Percentiles rank a stretch among this genome's conserved stretches.
Conservation (phyloP, 2,888 invertebrate species). For the Erannis defoliaria region DNA sequence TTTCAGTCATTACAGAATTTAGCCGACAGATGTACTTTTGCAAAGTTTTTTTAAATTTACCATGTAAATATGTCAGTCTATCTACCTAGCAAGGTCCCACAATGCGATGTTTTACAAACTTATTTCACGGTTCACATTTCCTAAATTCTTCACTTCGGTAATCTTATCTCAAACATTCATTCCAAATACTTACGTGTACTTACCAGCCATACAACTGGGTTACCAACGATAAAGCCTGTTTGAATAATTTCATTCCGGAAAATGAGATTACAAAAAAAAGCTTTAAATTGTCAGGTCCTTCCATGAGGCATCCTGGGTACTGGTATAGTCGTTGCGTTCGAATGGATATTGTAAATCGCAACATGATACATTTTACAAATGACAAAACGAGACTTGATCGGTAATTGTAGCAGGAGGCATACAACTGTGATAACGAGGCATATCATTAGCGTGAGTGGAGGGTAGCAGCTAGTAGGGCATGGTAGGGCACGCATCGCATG, state of each 20-base stretch:
- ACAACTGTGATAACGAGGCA: conserved; percentile 78
- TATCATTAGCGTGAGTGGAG: conserved; percentile 76
- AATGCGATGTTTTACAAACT: neutral
- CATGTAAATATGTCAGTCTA: no score
- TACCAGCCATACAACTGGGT: conserved; percentile 38
- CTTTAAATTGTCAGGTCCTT: neutral
- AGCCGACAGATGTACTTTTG: no score
- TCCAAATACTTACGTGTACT: conserved; percentile 33
- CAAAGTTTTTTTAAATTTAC: no score
- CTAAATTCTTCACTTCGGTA: conserved; percentile 29
- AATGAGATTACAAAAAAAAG: neutral
- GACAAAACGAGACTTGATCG: conserved; percentile 9
- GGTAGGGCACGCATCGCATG: conserved; percentile 82
- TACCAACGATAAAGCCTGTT: conserved; percentile 39
- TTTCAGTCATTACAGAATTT: no score
- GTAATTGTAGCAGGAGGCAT: conserved; percentile 46
- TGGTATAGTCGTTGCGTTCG: neutral
- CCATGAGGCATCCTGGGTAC: neutral
- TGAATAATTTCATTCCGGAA: conserved; percentile 2
- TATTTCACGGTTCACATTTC: neutral
- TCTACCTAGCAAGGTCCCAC: neutral
- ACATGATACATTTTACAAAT: conserved; percentile 16
- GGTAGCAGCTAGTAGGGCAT: conserved; percentile 75
- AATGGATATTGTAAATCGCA: neutral
- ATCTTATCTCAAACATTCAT: conserved; percentile 43